Percentiles rank a stretch among this genome's conserved stretches.
Conservation (phyloP, 2,888 invertebrate species). For the Drosophila gaucha region DNA sequence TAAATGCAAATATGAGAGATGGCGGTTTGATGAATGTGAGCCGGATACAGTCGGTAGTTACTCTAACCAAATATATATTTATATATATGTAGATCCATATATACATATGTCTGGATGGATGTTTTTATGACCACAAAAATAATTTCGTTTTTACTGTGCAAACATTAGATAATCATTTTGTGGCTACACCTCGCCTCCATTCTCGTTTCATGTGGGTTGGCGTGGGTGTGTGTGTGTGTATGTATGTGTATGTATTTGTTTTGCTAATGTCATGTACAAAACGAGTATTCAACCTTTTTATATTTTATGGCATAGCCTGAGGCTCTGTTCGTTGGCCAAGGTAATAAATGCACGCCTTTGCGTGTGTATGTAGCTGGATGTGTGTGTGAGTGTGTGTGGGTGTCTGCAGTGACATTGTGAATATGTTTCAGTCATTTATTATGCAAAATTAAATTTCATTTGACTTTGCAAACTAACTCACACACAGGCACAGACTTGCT, state of each 20-base stretch:
- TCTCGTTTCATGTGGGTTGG: constrained; percentile 10
- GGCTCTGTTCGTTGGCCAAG: constrained; percentile 38
- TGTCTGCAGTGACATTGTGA: constrained; percentile 31
- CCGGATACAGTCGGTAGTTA: constrained; percentile 55
- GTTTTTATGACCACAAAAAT: constrained; percentile 69
- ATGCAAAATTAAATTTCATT: constrained; percentile 64
- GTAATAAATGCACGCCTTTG: constrained; percentile 44
- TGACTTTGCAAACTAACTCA: constrained; percentile 49
- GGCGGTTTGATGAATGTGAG: constrained; percentile 59
- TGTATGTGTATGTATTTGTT: constrained; percentile 3
- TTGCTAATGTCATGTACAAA: constrained; percentile 50
- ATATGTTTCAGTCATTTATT: constrained; percentile 65
- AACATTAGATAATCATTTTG: constrained; percentile 79
- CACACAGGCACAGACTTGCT: constrained; percentile 3
- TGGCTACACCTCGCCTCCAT: constrained; percentile 19
- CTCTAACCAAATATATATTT: constrained; percentile 8
- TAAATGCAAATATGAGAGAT: constrained; percentile 61
- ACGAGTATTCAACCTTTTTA: constrained; percentile 20
- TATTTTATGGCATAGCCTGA: constrained; percentile 44
- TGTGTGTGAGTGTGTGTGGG: constrained; percentile 1
- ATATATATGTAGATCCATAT: constrained; percentile 4
- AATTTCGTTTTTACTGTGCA: constrained; percentile 74
- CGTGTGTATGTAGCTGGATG: background rate
- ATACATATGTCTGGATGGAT: constrained; percentile 30
- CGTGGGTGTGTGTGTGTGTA: constrained; percentile 15